Evolutionary conservation across 2,797 vertebrate species (phyloP), one percentile per base, ranked within the genome.

Genomic region (Catamblyrhynchus diadema): DNA sequence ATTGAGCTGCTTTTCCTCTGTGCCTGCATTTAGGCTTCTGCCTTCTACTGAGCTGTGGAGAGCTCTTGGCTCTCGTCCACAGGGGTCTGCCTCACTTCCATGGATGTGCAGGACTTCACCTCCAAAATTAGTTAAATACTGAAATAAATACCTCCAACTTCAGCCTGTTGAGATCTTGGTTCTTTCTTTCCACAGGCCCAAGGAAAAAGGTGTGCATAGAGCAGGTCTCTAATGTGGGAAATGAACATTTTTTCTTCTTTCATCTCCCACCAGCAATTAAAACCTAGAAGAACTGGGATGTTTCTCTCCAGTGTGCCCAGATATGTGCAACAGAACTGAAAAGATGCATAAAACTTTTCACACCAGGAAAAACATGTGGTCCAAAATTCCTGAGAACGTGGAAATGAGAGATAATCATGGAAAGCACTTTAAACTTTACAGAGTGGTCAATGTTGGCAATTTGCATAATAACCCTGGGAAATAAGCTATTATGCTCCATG

Each of bases 381-480:
- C 35, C 42, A 61, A 62, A 86, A 65, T 41, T 72, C 51, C 35
- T 25, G 35, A 86, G 91, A 81, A 81, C 56, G 45, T 81, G 72
- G 54, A 81, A 92, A 74, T 45, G n/a, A 86, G 70, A 90, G 32
- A n/a, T 60, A 92, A 92, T 83, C 65, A 74, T 0, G 0, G 21
- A 67, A 89, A 92, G 30, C 2, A 3, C 78, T 85, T 90, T 86
- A 62, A 79, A 65, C 54, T 79, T 90, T 81, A 78, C 47, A 42
- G 59, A 84, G 56, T 66, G 93, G 89, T 94, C 94, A 93, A 9
- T 86, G 72, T 23, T 71, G 82, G 77, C 70, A 93, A 94, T 94
- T 94, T 84, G 77, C 81, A 67, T 94, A 95, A 94, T 81, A 75
- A 72, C 65, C 74, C 53, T 48, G 78, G 72, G 60, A 91, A 96